Conservation (phyloP, 2,888 invertebrate genomes). For the Ischnus inquisitorius region DNA sequence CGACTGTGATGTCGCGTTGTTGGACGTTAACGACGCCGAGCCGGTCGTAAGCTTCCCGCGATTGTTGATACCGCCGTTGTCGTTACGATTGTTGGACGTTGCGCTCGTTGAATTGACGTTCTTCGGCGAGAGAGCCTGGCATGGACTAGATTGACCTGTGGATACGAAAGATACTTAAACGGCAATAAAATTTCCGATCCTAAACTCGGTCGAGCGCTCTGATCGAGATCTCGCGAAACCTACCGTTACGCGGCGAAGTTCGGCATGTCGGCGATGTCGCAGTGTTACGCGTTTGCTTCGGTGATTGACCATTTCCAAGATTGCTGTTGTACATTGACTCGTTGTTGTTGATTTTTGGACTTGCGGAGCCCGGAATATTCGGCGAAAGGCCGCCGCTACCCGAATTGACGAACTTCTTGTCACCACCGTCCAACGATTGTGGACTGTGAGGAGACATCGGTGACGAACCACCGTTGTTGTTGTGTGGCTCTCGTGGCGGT, state of each 20-base stretch:
- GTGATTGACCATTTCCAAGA: slow-evolving; percentile 79
- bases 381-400: slow-evolving; percentile 74
- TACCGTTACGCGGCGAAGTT: slow-evolving; percentile 81
- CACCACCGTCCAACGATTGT: slow-evolving; percentile 76
- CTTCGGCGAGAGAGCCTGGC: slow-evolving; percentile 80
- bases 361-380: slow-evolving; percentile 69
- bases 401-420: slow-evolving; percentile 73
- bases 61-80: slow-evolving; percentile 73
- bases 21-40: slow-evolving; percentile 59
- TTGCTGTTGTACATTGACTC: slow-evolving; percentile 83
- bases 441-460: slow-evolving; percentile 79
- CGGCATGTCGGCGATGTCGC: slow-evolving; percentile 83
- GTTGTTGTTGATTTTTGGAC: slow-evolving; percentile 81
- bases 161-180: slow-evolving; percentile 8
- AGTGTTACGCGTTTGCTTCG: slow-evolving; percentile 82
- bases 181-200: neutral
- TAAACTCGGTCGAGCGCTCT: neutral
- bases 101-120: slow-evolving; percentile 75
- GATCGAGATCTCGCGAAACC: neutral
- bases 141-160: slow-evolving; percentile 82
- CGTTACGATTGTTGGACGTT: slow-evolving; percentile 73
- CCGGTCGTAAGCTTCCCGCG: slow-evolving; percentile 73
- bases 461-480: slow-evolving; percentile 73
- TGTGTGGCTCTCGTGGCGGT: slow-evolving; percentile 86
- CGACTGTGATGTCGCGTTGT: slow-evolving; percentile 70